These are phyloP conservation scores for Phalacrocorax pelagicus DNA, from an alignment of 2,113 vertebrate species.

Conservation along the genomic window DNA sequence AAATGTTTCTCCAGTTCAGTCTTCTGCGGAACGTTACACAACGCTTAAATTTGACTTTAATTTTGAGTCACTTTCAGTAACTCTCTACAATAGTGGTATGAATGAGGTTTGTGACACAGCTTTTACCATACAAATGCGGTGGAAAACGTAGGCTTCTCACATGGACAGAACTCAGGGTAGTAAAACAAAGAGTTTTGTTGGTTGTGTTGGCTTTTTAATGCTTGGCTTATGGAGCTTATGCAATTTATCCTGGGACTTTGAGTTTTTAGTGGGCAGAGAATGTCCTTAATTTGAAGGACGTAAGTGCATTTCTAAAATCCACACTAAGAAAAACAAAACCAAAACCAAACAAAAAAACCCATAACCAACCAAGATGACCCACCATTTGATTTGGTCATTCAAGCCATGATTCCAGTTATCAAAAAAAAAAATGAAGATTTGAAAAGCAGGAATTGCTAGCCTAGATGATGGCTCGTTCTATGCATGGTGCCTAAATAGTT, in stretches of 20 bases:
- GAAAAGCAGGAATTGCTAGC: background rate
- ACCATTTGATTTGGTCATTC: background rate
- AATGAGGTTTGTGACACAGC: conserved; percentile 77
- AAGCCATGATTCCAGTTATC: background rate
- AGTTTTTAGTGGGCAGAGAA: background rate
- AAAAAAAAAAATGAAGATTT: background rate
- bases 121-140: background rate
- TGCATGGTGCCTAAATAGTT: background rate
- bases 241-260: background rate
- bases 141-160: background rate
- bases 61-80: conserved; percentile 88
- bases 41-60: conserved; percentile 86
- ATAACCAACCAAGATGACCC: background rate
- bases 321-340: background rate
- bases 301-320: background rate
- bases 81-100: conserved; percentile 80
- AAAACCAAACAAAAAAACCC: background rate
- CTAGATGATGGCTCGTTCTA: background rate
- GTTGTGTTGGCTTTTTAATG: background rate
- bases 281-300: background rate
- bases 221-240: background rate
- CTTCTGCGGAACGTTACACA: conserved; percentile 55
- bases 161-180: background rate
- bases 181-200: background rate
- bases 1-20: background rate